Conservation (phyloP, 2,797 vertebrate species). For the Synaphobranchus kaupii region DNA sequence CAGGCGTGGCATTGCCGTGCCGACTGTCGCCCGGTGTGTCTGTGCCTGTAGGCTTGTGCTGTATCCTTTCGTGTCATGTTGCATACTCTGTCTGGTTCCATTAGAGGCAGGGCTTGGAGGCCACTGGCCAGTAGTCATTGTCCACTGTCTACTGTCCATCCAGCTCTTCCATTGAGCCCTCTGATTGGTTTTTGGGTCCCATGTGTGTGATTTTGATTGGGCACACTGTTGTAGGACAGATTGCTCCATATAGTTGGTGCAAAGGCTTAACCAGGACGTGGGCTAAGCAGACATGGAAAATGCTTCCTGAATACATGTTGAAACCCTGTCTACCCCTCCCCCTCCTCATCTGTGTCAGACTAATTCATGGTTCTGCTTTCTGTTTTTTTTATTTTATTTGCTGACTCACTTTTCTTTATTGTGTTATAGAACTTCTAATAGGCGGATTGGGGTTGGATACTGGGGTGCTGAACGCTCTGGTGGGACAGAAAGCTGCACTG, state of each 20-base stretch:
- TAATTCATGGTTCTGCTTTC: background rate
- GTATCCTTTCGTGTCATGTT: background rate
- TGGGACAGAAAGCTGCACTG: too few species aligned
- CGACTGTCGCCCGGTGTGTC: background rate
- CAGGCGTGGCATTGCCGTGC: background rate
- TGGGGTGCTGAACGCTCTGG: background rate
- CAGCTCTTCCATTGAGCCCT: background rate
- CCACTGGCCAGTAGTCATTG: background rate
- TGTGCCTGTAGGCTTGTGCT: background rate
- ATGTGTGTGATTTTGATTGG: background rate
- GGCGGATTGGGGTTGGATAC: background rate
- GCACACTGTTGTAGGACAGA: background rate
- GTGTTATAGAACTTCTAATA: background rate
- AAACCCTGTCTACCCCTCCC: background rate
- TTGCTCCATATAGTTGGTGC: background rate
- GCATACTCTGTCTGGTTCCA: background rate
- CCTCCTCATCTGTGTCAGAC: background rate
- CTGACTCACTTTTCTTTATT: background rate
- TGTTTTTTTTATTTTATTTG: background rate
- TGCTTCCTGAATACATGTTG: background rate
- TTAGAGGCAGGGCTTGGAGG: background rate
- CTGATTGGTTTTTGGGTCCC: background rate
- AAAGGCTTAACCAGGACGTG: background rate
- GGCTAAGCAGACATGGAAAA: background rate
- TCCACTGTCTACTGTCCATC: background rate